phyloP scores from a whole-genome alignment of 2,888 invertebrate species.

The Leptinotarsa tumamoca region DNA sequence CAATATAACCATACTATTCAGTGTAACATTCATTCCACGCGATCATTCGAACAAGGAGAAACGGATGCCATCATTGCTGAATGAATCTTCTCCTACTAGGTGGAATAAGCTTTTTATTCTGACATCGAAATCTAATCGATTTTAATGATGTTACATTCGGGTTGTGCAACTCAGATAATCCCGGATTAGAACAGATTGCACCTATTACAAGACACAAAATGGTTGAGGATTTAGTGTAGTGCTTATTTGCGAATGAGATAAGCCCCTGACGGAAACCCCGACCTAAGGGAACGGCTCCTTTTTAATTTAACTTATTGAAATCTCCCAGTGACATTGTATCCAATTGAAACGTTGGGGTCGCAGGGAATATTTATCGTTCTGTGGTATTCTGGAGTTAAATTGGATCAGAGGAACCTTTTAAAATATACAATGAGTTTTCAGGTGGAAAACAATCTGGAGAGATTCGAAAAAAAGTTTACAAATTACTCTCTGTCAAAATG shows the following conservation, averaged over 20 bases:
- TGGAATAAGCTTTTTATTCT: constrained; percentile 48
- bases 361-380: constrained; percentile 25
- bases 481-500: background rate
- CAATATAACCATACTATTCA: no score
- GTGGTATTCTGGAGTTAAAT: constrained; percentile 22
- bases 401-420: constrained; percentile 26
- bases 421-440: constrained; percentile 20
- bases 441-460: background rate
- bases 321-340: constrained; percentile 28
- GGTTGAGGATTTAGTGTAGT: constrained; percentile 47
- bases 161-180: constrained; percentile 53
- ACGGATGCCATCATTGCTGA: no score
- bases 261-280: constrained; percentile 23
- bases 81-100: constrained; percentile 18
- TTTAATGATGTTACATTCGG: constrained; percentile 51
- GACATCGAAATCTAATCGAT: constrained; percentile 52
- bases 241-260: constrained; percentile 47
- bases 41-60: no score
- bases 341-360: constrained; percentile 27
- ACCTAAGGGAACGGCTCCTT: constrained; percentile 19
- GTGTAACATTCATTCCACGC: no score
- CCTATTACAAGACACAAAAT: constrained; percentile 54
- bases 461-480: constrained; percentile 3
- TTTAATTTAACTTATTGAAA: constrained; percentile 40
- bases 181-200: constrained; percentile 54